These are phyloP conservation scores for Parnassius apollo DNA, from an alignment of 2,888 invertebrate genomes.

Conservation along the genomic window DNA sequence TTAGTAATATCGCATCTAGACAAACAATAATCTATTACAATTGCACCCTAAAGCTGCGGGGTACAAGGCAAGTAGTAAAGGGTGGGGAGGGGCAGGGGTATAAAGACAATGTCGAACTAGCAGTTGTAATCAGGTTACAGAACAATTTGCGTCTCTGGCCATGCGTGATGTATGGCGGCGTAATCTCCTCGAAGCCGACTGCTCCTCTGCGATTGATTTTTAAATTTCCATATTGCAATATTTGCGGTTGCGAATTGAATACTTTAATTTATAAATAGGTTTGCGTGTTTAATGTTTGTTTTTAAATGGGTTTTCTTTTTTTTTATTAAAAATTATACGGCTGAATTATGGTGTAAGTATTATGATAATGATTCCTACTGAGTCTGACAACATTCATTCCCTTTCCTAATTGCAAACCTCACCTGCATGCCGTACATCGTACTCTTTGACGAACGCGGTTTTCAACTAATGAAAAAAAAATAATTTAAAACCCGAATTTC, in stretches of 20 bases:
- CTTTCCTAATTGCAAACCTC: no score
- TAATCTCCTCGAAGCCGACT: conserved; percentile 53
- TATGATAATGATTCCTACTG: no score
- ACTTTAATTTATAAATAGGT: conserved; percentile 8
- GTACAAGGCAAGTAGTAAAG: conserved; percentile 34
- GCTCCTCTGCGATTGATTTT: conserved; percentile 43
- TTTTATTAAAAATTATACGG: no score
- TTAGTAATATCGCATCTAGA: conserved; percentile 31
- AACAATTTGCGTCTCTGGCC: conserved; percentile 88
- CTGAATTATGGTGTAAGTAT: no score
- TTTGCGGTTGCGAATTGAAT: conserved; percentile 21
- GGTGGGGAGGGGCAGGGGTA: conserved; percentile 31
- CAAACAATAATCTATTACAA: conserved; percentile 22
- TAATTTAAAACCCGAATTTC: no score
- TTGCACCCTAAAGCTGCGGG: conserved; percentile 32
- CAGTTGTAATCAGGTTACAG: conserved; percentile 89
- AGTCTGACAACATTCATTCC: no score
- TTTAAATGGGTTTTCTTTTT: not conserved
- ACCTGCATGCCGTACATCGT: no score
- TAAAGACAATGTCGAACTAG: conserved; percentile 76
- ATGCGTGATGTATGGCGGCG: conserved; percentile 81
- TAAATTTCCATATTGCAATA: conserved; percentile 34
- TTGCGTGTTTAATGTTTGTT: not conserved
- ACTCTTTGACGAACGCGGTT: no score
- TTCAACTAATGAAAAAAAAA: no score